A percentile compares a stretch with the other conserved stretches of the same genome.
These are phyloP conservation scores for Orgyia antiqua DNA, from an alignment of 2,888 invertebrate genomes.

Conservation along the genomic window DNA sequence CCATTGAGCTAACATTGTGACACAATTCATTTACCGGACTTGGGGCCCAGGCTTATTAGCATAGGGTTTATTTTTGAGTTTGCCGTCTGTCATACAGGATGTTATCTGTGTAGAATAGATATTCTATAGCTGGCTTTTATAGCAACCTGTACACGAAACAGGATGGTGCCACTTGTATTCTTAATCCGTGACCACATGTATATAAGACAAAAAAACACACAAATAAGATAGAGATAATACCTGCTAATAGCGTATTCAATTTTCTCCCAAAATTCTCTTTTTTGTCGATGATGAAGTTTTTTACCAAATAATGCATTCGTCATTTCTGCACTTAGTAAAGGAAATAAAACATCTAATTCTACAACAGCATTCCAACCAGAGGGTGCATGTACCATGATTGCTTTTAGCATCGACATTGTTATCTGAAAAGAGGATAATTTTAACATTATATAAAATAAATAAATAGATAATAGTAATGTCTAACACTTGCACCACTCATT, in stretches of 20 bases:
- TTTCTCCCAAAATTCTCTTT: constrained; percentile 73
- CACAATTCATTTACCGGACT: no score
- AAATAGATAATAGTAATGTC: no score
- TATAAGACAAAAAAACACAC: neutral
- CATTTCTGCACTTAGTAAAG: constrained; percentile 60
- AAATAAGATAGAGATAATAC: no score
- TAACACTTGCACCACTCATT: no score
- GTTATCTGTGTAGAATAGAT: no score
- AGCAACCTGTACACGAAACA: neutral
- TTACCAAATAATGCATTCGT: constrained; percentile 41
- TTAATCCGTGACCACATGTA: no score
- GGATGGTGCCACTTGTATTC: no score
- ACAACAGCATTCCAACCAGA: constrained; percentile 76
- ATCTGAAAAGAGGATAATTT: constrained; percentile 52
- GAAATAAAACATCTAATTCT: constrained; percentile 79
- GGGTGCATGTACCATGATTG: constrained; percentile 75
- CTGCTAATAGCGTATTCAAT: constrained; percentile 59
- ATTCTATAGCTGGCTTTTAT: neutral
- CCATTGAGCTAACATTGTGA: no score
- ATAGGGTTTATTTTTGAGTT: no score
- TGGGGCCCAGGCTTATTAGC: no score
- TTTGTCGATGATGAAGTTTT: constrained; percentile 64
- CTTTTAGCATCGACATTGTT: constrained; percentile 77
- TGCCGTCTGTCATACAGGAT: no score
- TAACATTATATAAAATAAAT: no score